These are phyloP conservation scores for Diorhabda sublineata DNA, from an alignment of 1,140 invertebrate genomes.

Conservation along the genomic window DNA sequence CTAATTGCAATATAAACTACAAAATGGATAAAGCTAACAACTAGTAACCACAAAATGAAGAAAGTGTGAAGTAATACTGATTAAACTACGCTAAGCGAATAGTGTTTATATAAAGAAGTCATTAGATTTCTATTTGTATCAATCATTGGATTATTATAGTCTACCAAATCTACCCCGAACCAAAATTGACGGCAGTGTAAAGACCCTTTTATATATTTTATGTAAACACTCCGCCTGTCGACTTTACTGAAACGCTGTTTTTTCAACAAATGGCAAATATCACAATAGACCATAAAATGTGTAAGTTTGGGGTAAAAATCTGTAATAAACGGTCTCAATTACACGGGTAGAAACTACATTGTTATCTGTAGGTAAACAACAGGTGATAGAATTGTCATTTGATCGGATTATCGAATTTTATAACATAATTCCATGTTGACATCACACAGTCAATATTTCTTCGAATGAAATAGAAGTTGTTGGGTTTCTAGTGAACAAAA, in stretches of 20 bases:
- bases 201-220: slow-evolving; percentile 33
- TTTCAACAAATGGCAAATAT: slow-evolving; percentile 32
- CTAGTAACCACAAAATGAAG: no score
- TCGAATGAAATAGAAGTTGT: no score
- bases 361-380: slow-evolving; percentile 13
- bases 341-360: slow-evolving; percentile 27
- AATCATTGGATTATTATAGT: no score
- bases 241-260: slow-evolving; percentile 38
- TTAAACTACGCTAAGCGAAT: no score
- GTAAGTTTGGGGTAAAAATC: slow-evolving; percentile 38
- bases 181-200: neutral
- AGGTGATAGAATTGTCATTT: slow-evolving; percentile 10
- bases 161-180: no score
- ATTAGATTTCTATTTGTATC: no score
- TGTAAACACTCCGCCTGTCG: slow-evolving; percentile 41
- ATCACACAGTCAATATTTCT: no score
- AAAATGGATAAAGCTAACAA: no score
- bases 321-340: slow-evolving; percentile 38
- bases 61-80: no score
- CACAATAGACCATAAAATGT: slow-evolving; percentile 27
- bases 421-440: neutral
- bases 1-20: no score
- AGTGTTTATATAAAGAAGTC: no score
- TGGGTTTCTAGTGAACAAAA: no score
- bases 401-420: neutral